These are phyloP conservation scores for Takifugu ocellatus DNA, from an alignment of 2,797 vertebrate species.

Conservation along the genomic window DNA sequence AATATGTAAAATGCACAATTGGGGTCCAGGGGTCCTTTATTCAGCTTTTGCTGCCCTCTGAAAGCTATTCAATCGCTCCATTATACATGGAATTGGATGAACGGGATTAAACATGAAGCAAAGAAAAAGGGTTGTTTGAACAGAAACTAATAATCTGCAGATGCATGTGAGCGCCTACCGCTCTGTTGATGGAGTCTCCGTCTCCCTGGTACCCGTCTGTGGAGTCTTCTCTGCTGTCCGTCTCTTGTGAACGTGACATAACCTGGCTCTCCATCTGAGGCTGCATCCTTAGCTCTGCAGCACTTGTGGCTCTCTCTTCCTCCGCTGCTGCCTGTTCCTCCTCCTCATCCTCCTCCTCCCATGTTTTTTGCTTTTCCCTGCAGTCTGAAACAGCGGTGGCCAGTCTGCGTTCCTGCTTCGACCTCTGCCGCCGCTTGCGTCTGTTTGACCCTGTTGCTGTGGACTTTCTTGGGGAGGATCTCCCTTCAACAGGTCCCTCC, in stretches of 20 bases:
- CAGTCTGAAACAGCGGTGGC: constrained; percentile 42
- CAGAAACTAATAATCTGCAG: constrained; percentile 23
- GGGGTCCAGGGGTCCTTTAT: background rate
- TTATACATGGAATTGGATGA: constrained; percentile 34
- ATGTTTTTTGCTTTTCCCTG: constrained; percentile 56
- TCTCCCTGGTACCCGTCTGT: constrained; percentile 60
- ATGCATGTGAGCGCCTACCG: constrained; percentile 50
- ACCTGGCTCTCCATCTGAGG: constrained; percentile 63
- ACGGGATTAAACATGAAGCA: constrained; percentile 27
- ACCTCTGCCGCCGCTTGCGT: constrained; percentile 75
- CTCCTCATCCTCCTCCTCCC: constrained; percentile 62
- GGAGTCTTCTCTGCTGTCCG: constrained; percentile 54
- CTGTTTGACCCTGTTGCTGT: constrained; percentile 63
- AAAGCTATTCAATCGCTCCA: constrained; percentile 17
- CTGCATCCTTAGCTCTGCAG: constrained; percentile 65
- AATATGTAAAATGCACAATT: constrained; percentile 6
- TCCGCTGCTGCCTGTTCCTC: constrained; percentile 56
- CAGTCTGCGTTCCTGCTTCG: constrained; percentile 77
- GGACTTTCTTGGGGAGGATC: constrained; percentile 50
- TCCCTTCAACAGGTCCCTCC: constrained; percentile 60
- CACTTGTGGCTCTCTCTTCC: constrained; percentile 59
- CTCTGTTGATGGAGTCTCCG: constrained; percentile 47
- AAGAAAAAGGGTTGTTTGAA: constrained; percentile 3
- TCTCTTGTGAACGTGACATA: constrained; percentile 51
- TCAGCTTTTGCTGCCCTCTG: constrained; percentile 7